Evolutionary conservation across 2,797 vertebrate species (phyloP), one percentile per base, ranked within the genome.

Genomic region (Petrocephalus sullivani): DNA sequence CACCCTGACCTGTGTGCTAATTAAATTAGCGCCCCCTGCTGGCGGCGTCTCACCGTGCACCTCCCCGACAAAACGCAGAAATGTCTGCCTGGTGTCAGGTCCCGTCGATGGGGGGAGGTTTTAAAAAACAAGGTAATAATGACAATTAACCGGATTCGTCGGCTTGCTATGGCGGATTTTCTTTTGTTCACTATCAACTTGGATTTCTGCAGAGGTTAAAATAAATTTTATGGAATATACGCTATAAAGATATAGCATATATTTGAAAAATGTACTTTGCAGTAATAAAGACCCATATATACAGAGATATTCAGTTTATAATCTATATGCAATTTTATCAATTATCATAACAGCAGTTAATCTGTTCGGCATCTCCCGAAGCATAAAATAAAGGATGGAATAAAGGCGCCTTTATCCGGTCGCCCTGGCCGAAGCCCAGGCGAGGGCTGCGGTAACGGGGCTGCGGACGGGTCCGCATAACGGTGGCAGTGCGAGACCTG

Each of bases 1-100:
- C 81, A 83, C 81, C 81, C 51, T 53, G 51, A 21, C 46, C n/a
- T 53, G n/a, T 83, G 81, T 83, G 81, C 49, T 83, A 83, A 83
- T 83, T 85, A 85, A 85, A 85, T 85, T 54, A 85, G 21, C 21
- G 12, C 49, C 49, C 53, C 82, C 21, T 54, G 53, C 53, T 54
- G 53, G 23, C 21, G 14, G 21, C 14, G 10, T 51, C 16, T 56
- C 82, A 7, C 82, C 9, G 4, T 54, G 49, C 49, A 23, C 82
- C 49, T 28, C 14, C 16, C 82, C 49, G n/a, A 28, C 82, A 84
- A 54, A 85, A 54, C 51, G 5, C 21, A 14, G 49, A 28, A 85
- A 85, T 54, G 21, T 14, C 51, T n/a, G 3, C n/a, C 82, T 84
- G 23, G 10, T 21, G 4, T 28, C 6, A 56, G 82, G 82, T 21